Evolutionary conservation across 2,888 invertebrate genomes (phyloP), one percentile per base, ranked within the genome.

Genomic region (Neocrepidodera transversa): DNA sequence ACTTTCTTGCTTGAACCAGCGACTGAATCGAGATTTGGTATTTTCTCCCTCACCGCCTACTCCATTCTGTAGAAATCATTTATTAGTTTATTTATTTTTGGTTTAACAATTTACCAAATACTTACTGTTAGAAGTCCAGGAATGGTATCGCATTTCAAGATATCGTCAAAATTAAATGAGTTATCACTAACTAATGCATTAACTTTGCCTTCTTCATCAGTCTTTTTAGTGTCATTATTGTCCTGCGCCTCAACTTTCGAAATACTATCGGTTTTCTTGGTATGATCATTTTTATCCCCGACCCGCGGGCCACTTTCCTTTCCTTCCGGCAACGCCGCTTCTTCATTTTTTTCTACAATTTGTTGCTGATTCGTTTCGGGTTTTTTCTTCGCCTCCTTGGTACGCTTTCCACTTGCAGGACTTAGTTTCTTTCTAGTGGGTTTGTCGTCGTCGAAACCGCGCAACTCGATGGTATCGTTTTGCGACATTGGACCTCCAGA

Each of bases 401-500:
- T 76, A 5, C 81, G 78, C 68, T 82, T 82, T 66, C 80, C 80
- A 62, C 80, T 80, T 0, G 80, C 79, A 2, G 80, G 75, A 1
- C 81, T 78, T 53, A 78, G 76, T 62, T 81, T 80, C 63, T 82
- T 82, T 60, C 75, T 75, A 47, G 58, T 60, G 63, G 75, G 75
- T 65, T 90, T 80, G 0, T 87, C 86, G 60, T 91, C 93, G 71
- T 96, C 95, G 80, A 97, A 97, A 13, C 97, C 97, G 45, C 91
- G 88, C 69, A 97, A 82, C 79, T 97, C 97, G 71, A 97, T 97
- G 30, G 93, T 94, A 72, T 97, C 97, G 74, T 89, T 82, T 76
- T 95, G 92, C 62, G 95, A 95, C 62, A 91, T 90, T 42, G 96
- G 96, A 40, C 95, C 96, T 60, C 89, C 89, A 72, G 90, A 91